Conservation (phyloP, 2,113 vertebrate species). For the Seriola rivoliana region DNA sequence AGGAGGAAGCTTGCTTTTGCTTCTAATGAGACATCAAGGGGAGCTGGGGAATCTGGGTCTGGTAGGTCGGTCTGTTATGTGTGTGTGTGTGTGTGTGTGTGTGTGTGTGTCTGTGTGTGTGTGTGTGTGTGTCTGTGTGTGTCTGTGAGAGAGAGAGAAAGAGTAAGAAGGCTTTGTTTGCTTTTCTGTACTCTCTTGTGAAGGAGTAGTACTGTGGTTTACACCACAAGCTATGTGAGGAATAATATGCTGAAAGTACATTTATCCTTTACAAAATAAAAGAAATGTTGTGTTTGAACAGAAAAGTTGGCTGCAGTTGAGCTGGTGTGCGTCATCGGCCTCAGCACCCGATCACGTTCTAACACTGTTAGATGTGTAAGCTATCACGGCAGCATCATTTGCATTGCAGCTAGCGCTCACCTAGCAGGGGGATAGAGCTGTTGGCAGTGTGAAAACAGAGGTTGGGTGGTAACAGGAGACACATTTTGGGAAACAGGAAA, state of each 20-base stretch:
- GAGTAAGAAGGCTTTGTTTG: conserved; percentile 28
- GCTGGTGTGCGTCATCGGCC: conserved; percentile 12
- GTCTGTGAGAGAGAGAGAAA: neutral
- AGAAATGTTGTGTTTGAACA: neutral
- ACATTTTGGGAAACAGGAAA: conserved; percentile 9
- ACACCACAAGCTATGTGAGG: conserved; percentile 7
- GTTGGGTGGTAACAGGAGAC: conserved; percentile 10
- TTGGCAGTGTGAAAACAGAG: conserved; percentile 39
- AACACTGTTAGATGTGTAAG: conserved; percentile 30
- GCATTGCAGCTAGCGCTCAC: conserved; percentile 25
- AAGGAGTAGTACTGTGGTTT: conserved; percentile 21
- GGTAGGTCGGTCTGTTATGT: conserved; percentile 26
- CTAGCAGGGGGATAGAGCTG: conserved; percentile 37
- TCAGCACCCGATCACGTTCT: neutral
- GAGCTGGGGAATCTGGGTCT: conserved; percentile 58
- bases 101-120: conserved; percentile 14
- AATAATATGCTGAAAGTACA: neutral
- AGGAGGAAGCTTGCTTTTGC: conserved; percentile 66
- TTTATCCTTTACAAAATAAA: conserved; percentile 2
- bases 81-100: conserved; percentile 29
- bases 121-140: conserved; percentile 13
- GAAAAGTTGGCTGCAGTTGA: conserved; percentile 9
- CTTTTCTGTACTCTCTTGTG: conserved; percentile 21
- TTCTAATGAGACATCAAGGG: conserved; percentile 75
- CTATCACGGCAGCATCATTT: conserved; percentile 28